Evolutionary conservation across 2,113 vertebrate species (phyloP).

Genomic region (Tyrannus savana): DNA sequence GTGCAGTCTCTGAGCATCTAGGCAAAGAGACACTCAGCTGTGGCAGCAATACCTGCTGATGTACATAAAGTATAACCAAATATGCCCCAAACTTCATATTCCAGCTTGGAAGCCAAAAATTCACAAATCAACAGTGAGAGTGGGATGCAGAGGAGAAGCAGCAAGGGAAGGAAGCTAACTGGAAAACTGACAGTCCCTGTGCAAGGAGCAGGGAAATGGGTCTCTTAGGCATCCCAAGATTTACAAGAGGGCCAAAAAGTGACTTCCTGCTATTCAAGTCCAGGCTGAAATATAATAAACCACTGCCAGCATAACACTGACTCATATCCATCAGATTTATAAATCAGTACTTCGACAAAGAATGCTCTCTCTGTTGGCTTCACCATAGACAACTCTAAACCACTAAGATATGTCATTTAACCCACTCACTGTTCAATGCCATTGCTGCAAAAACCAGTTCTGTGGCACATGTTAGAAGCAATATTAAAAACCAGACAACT

Average conservation of each 20-base stretch:
- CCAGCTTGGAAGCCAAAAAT: neutral
- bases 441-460: neutral
- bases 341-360: slow-evolving; percentile 36
- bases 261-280: slow-evolving; percentile 64
- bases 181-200: neutral
- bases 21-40: neutral
- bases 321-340: slow-evolving; percentile 64
- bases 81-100: neutral
- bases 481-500: neutral
- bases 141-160: neutral
- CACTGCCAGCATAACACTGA: slow-evolving; percentile 59
- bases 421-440: neutral
- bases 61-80: neutral
- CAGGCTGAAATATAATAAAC: slow-evolving; percentile 49
- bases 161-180: slow-evolving; percentile 38
- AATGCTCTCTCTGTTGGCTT: slow-evolving; percentile 16
- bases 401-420: neutral
- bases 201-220: slow-evolving; percentile 42
- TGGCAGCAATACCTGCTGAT: neutral
- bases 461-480: neutral
- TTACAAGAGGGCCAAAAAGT: slow-evolving; percentile 50
- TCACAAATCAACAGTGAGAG: neutral
- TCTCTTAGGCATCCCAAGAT: slow-evolving; percentile 45
- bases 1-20: neutral
- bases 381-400: neutral